phyloP scores from a whole-genome alignment of 2,113 vertebrate genomes.

The Eolophus roseicapilla region DNA sequence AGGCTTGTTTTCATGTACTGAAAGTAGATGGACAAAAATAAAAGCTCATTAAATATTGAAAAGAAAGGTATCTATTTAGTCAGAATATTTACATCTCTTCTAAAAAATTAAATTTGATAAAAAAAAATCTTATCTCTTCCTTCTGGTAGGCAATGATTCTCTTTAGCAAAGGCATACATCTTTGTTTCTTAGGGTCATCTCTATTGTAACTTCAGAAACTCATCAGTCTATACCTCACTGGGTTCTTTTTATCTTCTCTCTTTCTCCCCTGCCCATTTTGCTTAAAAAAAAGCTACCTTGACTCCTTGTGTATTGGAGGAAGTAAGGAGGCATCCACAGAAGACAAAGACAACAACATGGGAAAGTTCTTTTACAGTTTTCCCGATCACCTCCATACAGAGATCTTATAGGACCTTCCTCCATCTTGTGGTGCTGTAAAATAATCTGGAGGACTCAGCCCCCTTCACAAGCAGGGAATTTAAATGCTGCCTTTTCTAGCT shows the following conservation, averaged over 20 bases:
- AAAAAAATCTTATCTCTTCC: neutral
- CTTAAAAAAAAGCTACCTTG: neutral
- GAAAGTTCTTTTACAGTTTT: neutral
- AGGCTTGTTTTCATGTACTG: neutral
- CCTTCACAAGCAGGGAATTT: neutral
- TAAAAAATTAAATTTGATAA: neutral
- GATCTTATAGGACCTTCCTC: neutral
- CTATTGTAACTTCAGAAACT: neutral
- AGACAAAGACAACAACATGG: neutral
- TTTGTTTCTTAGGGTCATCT: neutral
- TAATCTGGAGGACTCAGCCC: neutral
- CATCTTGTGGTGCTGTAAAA: neutral
- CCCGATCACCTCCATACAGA: neutral
- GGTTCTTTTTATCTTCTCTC: neutral
- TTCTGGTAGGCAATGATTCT: neutral
- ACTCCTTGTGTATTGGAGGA: neutral
- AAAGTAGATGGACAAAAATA: constrained; percentile 39
- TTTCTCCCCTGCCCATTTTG: neutral
- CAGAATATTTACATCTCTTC: neutral
- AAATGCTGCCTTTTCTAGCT: neutral
- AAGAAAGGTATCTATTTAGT: neutral
- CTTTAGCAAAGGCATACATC: neutral
- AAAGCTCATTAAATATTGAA: constrained; percentile 57
- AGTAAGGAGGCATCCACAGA: neutral
- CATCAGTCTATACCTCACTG: neutral